A percentile compares a stretch with the other conserved stretches of the same genome.
Evolutionary conservation across 1,140 invertebrate species (phyloP).

Genomic region (Zaprionus africanus): DNA sequence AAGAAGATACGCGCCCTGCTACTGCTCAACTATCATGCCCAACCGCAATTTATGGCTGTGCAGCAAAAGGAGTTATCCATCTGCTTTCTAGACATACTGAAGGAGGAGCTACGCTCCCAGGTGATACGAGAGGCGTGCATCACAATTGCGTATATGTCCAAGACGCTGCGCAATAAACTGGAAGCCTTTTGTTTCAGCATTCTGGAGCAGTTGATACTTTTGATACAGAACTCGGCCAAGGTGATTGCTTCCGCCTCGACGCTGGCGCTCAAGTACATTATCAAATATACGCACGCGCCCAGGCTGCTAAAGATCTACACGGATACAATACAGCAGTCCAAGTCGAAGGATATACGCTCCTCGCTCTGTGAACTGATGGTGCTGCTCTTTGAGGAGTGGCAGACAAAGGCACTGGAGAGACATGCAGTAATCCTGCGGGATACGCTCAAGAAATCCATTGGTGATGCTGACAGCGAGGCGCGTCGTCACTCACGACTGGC

Average conservation of each 20-base stretch:
- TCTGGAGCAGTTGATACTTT: conserved; percentile 92
- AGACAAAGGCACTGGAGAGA: conserved; percentile 91
- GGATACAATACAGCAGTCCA: conserved; percentile 90
- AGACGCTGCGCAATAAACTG: conserved; percentile 92
- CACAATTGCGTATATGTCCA: conserved; percentile 95
- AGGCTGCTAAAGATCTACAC: conserved; percentile 95
- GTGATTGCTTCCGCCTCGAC: conserved; percentile 96
- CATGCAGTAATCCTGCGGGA: conserved; percentile 92
- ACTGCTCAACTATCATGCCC: conserved; percentile 90
- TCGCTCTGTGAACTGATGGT: conserved; percentile 93
- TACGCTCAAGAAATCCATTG: conserved; percentile 94
- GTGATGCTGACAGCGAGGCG: conserved; percentile 96
- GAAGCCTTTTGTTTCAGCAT: conserved; percentile 94
- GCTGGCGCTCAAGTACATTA: conserved; percentile 94
- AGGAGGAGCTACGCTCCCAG: conserved; percentile 92
- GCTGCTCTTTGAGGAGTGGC: conserved; percentile 93
- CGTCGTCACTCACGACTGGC: conserved; percentile 92
- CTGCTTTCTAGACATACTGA: conserved; percentile 92
- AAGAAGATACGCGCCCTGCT: conserved; percentile 94
- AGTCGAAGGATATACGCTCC: conserved; percentile 95
- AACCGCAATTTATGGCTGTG: conserved; percentile 91
- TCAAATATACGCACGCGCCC: conserved; percentile 93
- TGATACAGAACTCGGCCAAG: conserved; percentile 98
- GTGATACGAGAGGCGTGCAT: conserved; percentile 96
- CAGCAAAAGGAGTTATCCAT: conserved; percentile 92